Evolutionary conservation across 2,797 vertebrate species (phyloP).

Genomic region (Hapalemur alaotrensis): DNA sequence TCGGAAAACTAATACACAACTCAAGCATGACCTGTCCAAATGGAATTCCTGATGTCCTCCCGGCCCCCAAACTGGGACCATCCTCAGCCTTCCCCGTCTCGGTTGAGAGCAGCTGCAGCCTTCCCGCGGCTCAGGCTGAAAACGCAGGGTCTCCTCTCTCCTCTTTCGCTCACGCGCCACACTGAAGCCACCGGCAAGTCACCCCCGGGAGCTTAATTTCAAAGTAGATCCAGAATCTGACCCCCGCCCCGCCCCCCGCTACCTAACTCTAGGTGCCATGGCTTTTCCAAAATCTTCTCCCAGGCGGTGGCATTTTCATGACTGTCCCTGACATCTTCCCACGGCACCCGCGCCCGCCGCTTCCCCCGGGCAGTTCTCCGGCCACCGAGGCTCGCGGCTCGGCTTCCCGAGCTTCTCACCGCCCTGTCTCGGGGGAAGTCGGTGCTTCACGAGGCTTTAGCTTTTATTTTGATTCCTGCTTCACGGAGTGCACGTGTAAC

Average conservation of each 20-base stretch:
- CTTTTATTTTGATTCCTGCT: slow-evolving; percentile 20
- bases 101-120: background rate
- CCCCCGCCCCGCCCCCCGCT: fast-evolving
- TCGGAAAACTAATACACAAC: background rate
- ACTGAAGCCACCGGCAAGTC: background rate
- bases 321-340: background rate
- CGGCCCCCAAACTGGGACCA: background rate
- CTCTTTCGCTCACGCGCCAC: background rate
- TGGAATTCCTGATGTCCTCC: background rate
- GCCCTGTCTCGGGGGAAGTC: slow-evolving; percentile 1
- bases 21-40: background rate
- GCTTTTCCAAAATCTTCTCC: background rate
- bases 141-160: background rate
- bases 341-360: no score
- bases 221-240: background rate
- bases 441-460: background rate
- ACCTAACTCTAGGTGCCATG: background rate
- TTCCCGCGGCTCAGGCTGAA: background rate
- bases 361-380: background rate
- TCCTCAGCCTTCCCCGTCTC: background rate
- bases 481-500: background rate
- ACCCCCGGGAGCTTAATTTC: background rate
- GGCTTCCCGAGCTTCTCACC: background rate
- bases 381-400: no score
- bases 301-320: background rate